Conservation (phyloP, 2,888 invertebrate genomes). For the Melinaea menophilus region DNA sequence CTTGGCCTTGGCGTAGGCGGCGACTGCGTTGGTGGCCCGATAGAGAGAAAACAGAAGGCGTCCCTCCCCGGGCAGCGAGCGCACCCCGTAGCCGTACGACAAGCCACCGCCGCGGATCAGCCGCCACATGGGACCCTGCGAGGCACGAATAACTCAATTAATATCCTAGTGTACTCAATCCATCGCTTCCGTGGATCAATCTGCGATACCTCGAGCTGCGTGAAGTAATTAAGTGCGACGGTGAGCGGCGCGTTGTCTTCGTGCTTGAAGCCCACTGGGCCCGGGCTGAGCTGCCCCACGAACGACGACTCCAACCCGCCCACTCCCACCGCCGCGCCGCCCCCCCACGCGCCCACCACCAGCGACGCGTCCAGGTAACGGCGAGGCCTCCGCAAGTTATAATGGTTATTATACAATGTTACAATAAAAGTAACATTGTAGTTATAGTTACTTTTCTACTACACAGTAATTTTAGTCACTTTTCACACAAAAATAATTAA, state of each 20-base stretch:
- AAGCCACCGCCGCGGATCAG: conserved; percentile 91
- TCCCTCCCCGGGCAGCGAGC: conserved; percentile 81
- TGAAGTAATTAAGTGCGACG: conserved; percentile 91
- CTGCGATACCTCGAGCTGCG: conserved; percentile 84
- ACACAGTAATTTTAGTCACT: no score
- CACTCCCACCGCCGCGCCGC: conserved; percentile 85
- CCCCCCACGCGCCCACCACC: conserved; percentile 49
- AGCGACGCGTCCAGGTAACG: conserved; percentile 60
- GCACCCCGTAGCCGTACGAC: conserved; percentile 87
- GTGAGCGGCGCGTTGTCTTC: conserved; percentile 85
- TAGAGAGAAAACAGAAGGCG: conserved; percentile 84
- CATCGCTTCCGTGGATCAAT: no score
- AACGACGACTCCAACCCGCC: conserved; percentile 90
- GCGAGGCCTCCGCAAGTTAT: conserved; percentile 43
- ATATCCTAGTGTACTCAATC: no score
- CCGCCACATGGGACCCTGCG: conserved; percentile 92
- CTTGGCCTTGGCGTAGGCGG: conserved; percentile 87
- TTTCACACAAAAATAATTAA: no score
- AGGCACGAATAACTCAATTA: background rate
- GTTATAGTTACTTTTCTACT: no score
- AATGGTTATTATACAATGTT: no score
- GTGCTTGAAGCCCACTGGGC: conserved; percentile 79
- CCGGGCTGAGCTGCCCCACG: conserved; percentile 81
- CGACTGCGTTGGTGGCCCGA: conserved; percentile 86
- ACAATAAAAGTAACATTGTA: no score